A percentile compares a stretch with the other conserved stretches of the same genome.
Evolutionary conservation across 2,797 vertebrate species (phyloP).

Genomic region (Babyrousa celebensis): DNA sequence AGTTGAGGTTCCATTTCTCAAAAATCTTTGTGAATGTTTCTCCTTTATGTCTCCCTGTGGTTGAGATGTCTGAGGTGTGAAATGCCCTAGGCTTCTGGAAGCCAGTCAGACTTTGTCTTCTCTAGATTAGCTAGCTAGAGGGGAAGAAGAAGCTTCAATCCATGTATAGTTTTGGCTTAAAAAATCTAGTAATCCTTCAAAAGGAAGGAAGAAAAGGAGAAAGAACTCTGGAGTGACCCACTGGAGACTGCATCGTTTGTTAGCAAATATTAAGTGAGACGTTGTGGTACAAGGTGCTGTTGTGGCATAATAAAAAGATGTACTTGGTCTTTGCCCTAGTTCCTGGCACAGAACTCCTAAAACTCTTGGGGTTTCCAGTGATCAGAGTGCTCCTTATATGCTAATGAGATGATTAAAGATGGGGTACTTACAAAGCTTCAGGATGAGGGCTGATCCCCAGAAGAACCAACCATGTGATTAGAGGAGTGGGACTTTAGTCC

Average conservation of each 20-base stretch:
- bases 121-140: not conserved
- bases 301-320: not conserved
- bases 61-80: not conserved
- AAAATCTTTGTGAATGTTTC: not conserved
- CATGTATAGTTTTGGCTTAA: constrained; percentile 12
- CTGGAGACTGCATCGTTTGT: not conserved
- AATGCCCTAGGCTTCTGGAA: not conserved
- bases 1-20: not conserved
- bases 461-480: not conserved
- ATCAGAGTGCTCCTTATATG: not conserved
- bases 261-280: not conserved
- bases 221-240: not conserved
- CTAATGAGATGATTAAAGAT: not conserved
- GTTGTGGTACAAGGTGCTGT: not conserved
- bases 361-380: not conserved
- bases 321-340: not conserved
- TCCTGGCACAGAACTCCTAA: not conserved
- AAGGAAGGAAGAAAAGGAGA: not conserved
- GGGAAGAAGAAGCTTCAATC: not conserved
- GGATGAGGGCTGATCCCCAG: not conserved
- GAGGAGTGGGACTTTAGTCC: not conserved
- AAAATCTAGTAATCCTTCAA: not conserved
- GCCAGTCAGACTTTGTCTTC: not conserved
- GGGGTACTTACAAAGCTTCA: not conserved
- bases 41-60: not conserved